phyloP scores from a whole-genome alignment of 2,797 vertebrate species.

The Philypnodon macrostomus region DNA sequence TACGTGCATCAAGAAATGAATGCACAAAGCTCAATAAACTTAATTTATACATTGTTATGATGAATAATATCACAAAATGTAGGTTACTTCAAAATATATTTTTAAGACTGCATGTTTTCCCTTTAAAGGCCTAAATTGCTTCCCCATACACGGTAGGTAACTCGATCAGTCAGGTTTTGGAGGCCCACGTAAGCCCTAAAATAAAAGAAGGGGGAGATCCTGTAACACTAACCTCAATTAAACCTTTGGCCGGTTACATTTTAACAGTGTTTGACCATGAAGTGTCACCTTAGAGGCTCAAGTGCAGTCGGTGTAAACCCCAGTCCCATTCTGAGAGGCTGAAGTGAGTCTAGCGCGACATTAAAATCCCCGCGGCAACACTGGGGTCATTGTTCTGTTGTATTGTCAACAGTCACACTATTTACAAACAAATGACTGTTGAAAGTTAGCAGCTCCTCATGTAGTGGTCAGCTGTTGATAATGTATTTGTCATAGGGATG shows the following conservation, averaged over 20 bases:
- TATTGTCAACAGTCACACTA: slow-evolving; percentile 11
- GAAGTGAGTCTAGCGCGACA: slow-evolving; percentile 11
- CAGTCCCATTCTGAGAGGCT: slow-evolving; percentile 3
- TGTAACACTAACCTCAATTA: slow-evolving; percentile 31
- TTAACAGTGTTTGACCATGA: slow-evolving; percentile 12
- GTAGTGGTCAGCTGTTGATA: slow-evolving; percentile 30
- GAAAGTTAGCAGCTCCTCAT: background rate
- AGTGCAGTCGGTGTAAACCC: background rate
- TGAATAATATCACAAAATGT: too few species aligned
- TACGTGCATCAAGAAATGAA: too few species aligned
- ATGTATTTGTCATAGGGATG: slow-evolving; percentile 31
- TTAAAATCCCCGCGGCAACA: background rate
- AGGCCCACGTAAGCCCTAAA: slow-evolving; percentile 3
- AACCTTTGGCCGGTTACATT: slow-evolving; percentile 7
- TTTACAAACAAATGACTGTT: slow-evolving; percentile 6
- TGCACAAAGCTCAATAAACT: too few species aligned
- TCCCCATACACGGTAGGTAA: slow-evolving; percentile 56
- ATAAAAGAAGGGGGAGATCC: slow-evolving; percentile 27
- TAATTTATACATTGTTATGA: too few species aligned
- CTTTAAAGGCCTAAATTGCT: slow-evolving; percentile 49
- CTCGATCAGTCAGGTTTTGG: slow-evolving; percentile 46
- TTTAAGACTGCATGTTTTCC: background rate
- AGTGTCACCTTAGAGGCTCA: slow-evolving; percentile 21
- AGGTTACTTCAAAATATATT: too few species aligned
- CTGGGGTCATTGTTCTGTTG: slow-evolving; percentile 18